Percentiles rank a stretch among this genome's conserved stretches.
Evolutionary conservation across 2,888 invertebrate species (phyloP).

Genomic region (Drosophila macrospina): DNA sequence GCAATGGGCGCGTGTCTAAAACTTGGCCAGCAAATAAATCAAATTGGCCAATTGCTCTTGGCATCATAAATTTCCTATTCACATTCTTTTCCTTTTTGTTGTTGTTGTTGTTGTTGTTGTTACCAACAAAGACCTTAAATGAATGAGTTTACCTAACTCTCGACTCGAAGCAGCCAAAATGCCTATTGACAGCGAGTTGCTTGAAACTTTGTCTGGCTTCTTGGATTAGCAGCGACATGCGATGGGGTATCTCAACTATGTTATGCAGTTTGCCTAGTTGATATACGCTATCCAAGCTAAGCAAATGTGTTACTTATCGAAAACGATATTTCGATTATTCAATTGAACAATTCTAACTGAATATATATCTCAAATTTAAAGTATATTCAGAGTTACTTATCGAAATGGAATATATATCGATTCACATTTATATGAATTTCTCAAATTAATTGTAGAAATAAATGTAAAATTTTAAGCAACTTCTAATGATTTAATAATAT

Average conservation of each 20-base stretch:
- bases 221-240: not conserved
- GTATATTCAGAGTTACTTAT: too few species aligned
- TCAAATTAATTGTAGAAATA: too few species aligned
- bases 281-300: too few species aligned
- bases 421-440: too few species aligned
- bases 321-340: too few species aligned
- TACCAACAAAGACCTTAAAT: slow-evolving; percentile 13
- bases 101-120: too few species aligned
- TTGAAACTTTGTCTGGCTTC: slow-evolving; percentile 26
- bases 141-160: slow-evolving; percentile 24
- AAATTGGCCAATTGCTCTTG: slow-evolving; percentile 41
- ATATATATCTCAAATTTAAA: too few species aligned
- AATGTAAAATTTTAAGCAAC: too few species aligned
- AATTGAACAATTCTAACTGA: too few species aligned
- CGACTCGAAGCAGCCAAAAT: not conserved
- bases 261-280: not conserved
- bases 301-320: not conserved
- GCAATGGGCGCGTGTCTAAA: not conserved
- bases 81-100: slow-evolving; percentile 16
- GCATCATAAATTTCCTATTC: slow-evolving; percentile 62
- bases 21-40: slow-evolving; percentile 49
- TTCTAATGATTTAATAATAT: too few species aligned
- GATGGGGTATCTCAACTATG: slow-evolving; percentile 5
- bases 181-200: slow-evolving; percentile 41
- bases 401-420: too few species aligned